A percentile compares a stretch with the other conserved stretches of the same genome.
phyloP scores from a whole-genome alignment of 2,888 invertebrate species.

The Phania funesta region DNA sequence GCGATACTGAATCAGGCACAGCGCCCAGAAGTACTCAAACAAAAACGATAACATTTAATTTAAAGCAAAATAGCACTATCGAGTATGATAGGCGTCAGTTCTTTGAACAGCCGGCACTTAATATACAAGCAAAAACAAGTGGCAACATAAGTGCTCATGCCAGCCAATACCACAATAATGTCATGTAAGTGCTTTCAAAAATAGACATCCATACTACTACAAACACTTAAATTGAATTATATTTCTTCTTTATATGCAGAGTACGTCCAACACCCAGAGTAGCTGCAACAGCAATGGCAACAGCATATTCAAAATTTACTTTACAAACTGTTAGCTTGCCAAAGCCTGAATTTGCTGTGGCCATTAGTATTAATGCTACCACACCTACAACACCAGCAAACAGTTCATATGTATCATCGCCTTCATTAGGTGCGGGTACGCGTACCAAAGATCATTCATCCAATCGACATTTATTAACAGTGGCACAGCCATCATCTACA shows the following conservation, averaged over 20 bases:
- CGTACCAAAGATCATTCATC: constrained; percentile 72
- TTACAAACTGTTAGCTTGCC: constrained; percentile 88
- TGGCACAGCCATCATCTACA: constrained; percentile 72
- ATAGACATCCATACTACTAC: constrained; percentile 6
- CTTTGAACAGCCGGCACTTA: constrained; percentile 74
- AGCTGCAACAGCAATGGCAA: constrained; percentile 55
- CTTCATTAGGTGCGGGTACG: constrained; percentile 63
- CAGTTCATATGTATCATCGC: constrained; percentile 71
- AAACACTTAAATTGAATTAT: constrained; percentile 41
- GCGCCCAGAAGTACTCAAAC: constrained; percentile 79
- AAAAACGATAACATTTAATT: constrained; percentile 77
- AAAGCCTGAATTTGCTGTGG: constrained; percentile 85
- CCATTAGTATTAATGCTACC: constrained; percentile 78
- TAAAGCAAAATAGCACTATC: constrained; percentile 80
- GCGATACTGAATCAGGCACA: constrained; percentile 65
- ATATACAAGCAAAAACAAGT: constrained; percentile 51
- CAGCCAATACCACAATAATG: constrained; percentile 78
- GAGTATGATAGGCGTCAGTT: constrained; percentile 78
- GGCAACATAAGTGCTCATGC: constrained; percentile 61
- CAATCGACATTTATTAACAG: constrained; percentile 71
- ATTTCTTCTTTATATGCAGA: constrained; percentile 16
- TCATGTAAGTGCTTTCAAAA: constrained; percentile 77
- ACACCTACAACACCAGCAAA: constrained; percentile 74
- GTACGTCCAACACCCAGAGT: constrained; percentile 63
- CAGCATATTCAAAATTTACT: constrained; percentile 82